Base-by-base conservation (phyloP, 2,113 vertebrate species). In the Camelus dromedarius region DNA sequence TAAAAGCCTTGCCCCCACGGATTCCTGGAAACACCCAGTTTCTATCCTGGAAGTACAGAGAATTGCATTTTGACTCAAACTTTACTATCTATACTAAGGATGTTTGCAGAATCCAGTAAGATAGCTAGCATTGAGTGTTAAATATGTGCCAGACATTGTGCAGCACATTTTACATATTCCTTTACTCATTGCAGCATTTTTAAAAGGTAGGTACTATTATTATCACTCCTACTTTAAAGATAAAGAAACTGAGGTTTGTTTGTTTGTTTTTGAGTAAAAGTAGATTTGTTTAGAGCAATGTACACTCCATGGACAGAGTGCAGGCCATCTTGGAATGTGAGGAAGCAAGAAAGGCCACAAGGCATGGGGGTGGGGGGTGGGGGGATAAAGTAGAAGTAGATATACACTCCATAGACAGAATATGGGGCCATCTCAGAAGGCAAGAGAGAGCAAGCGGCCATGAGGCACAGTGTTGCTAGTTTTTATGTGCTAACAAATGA, bases 1-100 rank as follows among this genome's bases (percentile, higher is more conserved):
- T 83, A 96, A 93, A 95, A 88, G 54, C 64, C 81, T 85, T 58
- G 83, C 50, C 77, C 77, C 75, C 56, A 92, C 46, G 73, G 32
- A 67, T 54, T 96, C 42, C 38, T 97, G 62, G 91, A 96, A 92
- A 94, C 32, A 82, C 80, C 67, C 84, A 94, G 12, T 62, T 83
- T 82, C 73, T 50, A 69, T 81, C 92, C 81, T 79, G 42, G 20
- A 90, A 94, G 32, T n/a, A 18, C n/a, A 50, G n/a, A 89, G 62
- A 62, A 56, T 38, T 96, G 35, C 42, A 62, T 83, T 73, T 95
- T 26, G 48, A 32, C 22, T 88, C 20, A 30, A 11, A 46, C 35
- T 20, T 89, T 20, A 87, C 26, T 30, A 32, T 30, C 38, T 86
- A 38, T 54, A 80, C 42, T 64, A 38, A 91, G 56, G 60, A 62